Evolutionary conservation across 1,140 invertebrate genomes (phyloP).

Genomic region (Aphidius gifuensis): DNA sequence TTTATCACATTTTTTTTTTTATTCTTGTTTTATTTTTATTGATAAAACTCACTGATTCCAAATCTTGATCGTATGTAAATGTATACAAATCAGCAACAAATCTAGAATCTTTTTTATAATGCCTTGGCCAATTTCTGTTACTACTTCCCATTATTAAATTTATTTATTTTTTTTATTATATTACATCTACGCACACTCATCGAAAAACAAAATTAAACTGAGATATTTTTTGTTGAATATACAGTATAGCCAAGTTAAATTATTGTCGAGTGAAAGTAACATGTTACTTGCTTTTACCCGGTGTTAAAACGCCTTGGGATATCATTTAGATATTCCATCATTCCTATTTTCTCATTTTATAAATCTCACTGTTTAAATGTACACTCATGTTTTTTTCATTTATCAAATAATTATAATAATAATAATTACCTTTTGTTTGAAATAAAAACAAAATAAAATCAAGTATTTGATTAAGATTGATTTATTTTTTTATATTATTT

Average conservation of each 20-base stretch:
- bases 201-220: too few relatives aligned
- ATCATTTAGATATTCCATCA: not conserved
- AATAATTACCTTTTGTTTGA: too few relatives aligned
- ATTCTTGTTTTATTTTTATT: not conserved
- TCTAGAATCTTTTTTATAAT: conserved; percentile 82
- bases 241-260: not conserved
- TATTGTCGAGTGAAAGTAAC: not conserved
- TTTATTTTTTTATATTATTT: too few relatives aligned
- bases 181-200: too few relatives aligned
- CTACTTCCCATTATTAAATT: conserved; percentile 43
- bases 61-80: conserved; percentile 75
- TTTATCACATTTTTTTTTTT: not conserved
- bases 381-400: too few relatives aligned
- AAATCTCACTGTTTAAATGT: too few relatives aligned
- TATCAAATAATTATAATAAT: too few relatives aligned
- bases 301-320: not conserved
- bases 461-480: too few relatives aligned
- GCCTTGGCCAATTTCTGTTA: conserved; percentile 54
- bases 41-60: conserved; percentile 44
- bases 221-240: too few relatives aligned
- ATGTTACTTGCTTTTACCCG: not conserved
- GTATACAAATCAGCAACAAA: conserved; percentile 81
- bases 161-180: too few relatives aligned
- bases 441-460: too few relatives aligned
- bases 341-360: not conserved